These are phyloP conservation scores for Rhyzopertha dominica DNA, from an alignment of 1,140 invertebrate genomes.

Conservation along the genomic window DNA sequence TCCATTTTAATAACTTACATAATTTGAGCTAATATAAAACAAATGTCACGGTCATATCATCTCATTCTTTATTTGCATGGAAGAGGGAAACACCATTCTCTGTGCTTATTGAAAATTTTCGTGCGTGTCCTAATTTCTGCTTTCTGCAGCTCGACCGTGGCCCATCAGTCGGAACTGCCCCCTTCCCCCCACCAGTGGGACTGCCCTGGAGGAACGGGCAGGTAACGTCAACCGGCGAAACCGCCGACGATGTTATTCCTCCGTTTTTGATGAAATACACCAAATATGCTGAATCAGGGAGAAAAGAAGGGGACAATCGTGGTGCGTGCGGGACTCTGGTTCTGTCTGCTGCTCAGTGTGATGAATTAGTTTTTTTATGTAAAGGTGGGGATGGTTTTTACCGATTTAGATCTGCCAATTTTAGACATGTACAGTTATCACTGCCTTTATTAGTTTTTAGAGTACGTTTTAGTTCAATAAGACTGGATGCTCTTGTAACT, in stretches of 20 bases:
- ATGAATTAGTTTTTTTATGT: conserved; percentile 28
- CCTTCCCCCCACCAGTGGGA: conserved; percentile 98
- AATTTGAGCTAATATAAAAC: conserved; percentile 4
- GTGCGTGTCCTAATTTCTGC: too few species aligned
- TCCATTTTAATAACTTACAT: too few species aligned
- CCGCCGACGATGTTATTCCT: conserved; percentile 3
- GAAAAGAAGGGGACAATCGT: conserved; percentile 33
- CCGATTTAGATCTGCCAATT: conserved; percentile 34
- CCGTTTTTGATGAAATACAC: conserved; percentile 30
- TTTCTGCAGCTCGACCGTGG: conserved; percentile 94
- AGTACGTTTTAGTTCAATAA: conserved; percentile 32
- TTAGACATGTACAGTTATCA: conserved; percentile 36
- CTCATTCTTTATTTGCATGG: background rate
- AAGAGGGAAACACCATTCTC: background rate
- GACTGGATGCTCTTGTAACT: conserved; percentile 32
- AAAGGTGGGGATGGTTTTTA: conserved; percentile 14
- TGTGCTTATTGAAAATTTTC: conserved; percentile 18
- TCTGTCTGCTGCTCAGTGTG: conserved; percentile 36
- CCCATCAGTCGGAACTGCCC: conserved; percentile 93
- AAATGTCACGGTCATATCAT: conserved; percentile 1
- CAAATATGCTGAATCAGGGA: conserved; percentile 44
- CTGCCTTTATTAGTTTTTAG: conserved; percentile 36
- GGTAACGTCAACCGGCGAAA: conserved; percentile 28
- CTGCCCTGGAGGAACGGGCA: conserved; percentile 53
- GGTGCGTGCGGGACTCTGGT: conserved; percentile 38